Percentiles rank a stretch among this genome's conserved stretches.
Conservation (phyloP, 2,113 vertebrate genomes). For the Parus major region DNA sequence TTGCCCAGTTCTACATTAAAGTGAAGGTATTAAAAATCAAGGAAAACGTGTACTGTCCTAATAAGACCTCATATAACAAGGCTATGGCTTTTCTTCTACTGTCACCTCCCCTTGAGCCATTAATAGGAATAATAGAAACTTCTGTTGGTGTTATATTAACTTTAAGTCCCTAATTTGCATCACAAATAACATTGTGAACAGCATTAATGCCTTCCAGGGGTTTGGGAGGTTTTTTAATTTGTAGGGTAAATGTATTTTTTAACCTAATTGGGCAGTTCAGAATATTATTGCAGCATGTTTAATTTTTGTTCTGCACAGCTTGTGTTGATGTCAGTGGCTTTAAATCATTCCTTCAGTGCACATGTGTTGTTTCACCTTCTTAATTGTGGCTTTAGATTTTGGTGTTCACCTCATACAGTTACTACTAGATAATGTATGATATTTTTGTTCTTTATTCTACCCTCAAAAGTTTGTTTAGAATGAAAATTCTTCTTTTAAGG, state of each 20-base stretch:
- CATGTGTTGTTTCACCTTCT: neutral
- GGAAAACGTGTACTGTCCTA: neutral
- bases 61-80: neutral
- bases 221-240: slow-evolving; percentile 50
- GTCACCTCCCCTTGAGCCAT: neutral
- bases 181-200: slow-evolving; percentile 25
- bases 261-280: slow-evolving; percentile 17
- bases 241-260: slow-evolving; percentile 35
- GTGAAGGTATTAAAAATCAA: neutral
- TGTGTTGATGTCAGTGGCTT: neutral
- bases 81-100: neutral
- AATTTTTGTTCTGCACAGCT: slow-evolving; percentile 18
- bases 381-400: neutral
- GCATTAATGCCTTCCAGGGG: slow-evolving; percentile 38
- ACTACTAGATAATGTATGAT: neutral
- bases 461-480: neutral
- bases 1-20: neutral
- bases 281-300: neutral
- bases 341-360: slow-evolving; percentile 21
- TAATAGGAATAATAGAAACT: slow-evolving; percentile 50
- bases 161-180: slow-evolving; percentile 58
- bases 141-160: slow-evolving; percentile 54
- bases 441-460: neutral
- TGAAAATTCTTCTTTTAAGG: neutral
- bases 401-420: neutral